Percentiles rank a stretch among this genome's conserved stretches.
Conservation (phyloP, 53 echinoderm and acorn worm species). For the Holothuria leucospilota region DNA sequence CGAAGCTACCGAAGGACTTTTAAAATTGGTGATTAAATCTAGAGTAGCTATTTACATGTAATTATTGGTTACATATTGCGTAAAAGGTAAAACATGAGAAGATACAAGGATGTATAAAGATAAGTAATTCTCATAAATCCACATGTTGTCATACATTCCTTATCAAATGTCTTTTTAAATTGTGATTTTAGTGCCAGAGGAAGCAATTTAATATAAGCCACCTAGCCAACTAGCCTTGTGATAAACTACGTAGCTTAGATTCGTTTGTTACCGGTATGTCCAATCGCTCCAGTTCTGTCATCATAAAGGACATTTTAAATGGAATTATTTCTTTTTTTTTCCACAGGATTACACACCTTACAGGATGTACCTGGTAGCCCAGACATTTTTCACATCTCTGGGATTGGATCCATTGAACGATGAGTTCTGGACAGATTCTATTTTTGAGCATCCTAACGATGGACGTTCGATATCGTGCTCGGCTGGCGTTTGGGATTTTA, state of each 20-base stretch:
- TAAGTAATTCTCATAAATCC: background rate
- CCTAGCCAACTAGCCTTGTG: too few species aligned
- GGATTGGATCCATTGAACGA: conserved; percentile 47
- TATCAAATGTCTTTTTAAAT: too few species aligned
- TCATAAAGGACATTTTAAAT: too few species aligned
- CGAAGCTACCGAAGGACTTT: conserved; percentile 38
- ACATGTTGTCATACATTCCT: too few species aligned
- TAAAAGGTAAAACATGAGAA: background rate
- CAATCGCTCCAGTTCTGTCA: too few species aligned
- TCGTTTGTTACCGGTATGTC: too few species aligned
- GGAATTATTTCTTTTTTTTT: too few species aligned
- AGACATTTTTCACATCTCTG: conserved; percentile 45
- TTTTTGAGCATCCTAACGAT: conserved; percentile 53
- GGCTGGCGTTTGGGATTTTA: conserved; percentile 57
- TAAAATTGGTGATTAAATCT: conserved; percentile 25
- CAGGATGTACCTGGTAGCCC: conserved; percentile 35
- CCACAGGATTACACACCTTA: conserved; percentile 42
- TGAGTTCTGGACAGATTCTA: conserved; percentile 54
- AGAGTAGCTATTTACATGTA: background rate
- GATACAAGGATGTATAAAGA: background rate
- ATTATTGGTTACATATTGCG: background rate
- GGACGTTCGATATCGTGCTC: conserved; percentile 35
- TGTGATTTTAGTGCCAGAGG: too few species aligned
- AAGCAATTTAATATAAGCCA: too few species aligned
- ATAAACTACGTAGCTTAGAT: too few species aligned